Percentiles rank a stretch among this genome's conserved stretches.
phyloP scores from a whole-genome alignment of 2,888 invertebrate genomes.

The Lasioglossum figueresi region DNA sequence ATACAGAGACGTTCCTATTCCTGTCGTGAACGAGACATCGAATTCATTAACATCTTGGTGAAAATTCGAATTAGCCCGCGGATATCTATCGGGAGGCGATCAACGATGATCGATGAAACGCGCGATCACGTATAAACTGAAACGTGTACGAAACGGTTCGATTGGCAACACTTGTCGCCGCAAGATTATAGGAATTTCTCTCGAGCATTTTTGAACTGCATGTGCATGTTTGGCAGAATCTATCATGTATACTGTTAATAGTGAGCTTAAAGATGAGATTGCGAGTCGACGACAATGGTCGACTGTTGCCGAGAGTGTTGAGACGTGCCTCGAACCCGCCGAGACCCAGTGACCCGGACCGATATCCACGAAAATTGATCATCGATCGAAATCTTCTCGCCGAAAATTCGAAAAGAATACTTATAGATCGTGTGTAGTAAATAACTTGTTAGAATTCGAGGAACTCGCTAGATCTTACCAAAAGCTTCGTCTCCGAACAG shows the following conservation, averaged over 20 bases:
- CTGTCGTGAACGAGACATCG: slow-evolving; percentile 52
- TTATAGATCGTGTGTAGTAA: background rate
- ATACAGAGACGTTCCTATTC: slow-evolving; percentile 65
- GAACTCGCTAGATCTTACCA: background rate
- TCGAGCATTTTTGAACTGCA: slow-evolving; percentile 74
- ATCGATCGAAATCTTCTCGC: background rate
- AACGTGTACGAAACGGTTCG: slow-evolving; percentile 8
- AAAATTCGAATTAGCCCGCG: background rate
- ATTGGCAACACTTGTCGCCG: slow-evolving; percentile 19
- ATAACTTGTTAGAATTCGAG: background rate
- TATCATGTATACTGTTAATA: slow-evolving; percentile 83
- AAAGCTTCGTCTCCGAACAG: background rate
- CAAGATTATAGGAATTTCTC: slow-evolving; percentile 69
- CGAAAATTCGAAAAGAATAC: background rate
- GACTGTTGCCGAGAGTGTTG: slow-evolving; percentile 46
- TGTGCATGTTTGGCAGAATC: slow-evolving; percentile 76
- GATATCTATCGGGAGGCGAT: slow-evolving; percentile 9
- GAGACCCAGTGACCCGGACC: slow-evolving; percentile 35
- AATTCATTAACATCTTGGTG: slow-evolving; percentile 44
- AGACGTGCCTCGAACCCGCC: slow-evolving; percentile 51
- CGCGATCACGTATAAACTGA: background rate
- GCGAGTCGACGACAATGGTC: slow-evolving; percentile 64
- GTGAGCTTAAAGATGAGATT: slow-evolving; percentile 82
- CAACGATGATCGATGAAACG: background rate
- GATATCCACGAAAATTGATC: slow-evolving; percentile 28